A percentile compares a stretch with the other conserved stretches of the same genome.
Conservation (phyloP, 2,113 vertebrate genomes). For the Periophthalmus modestus region DNA sequence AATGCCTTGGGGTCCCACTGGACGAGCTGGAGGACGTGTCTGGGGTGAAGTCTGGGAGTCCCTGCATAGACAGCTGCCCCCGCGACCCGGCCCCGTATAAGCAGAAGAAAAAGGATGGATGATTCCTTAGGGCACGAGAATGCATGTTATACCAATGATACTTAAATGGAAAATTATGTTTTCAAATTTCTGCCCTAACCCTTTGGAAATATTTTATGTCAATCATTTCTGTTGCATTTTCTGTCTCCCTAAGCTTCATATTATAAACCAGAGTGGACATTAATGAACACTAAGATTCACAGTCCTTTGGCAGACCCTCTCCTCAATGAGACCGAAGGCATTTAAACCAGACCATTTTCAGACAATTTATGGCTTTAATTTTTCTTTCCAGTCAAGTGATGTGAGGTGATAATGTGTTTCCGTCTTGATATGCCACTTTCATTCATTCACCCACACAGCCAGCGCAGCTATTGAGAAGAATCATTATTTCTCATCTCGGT, state of each 20-base stretch:
- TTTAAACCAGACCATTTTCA: background rate
- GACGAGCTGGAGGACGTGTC: too few relatives aligned
- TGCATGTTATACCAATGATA: background rate
- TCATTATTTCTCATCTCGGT: background rate
- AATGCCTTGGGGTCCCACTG: too few relatives aligned
- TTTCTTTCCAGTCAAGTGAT: background rate
- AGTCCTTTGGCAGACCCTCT: background rate
- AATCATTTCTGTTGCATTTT: background rate
- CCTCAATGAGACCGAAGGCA: background rate
- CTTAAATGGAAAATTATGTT: background rate
- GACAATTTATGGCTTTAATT: slow-evolving; percentile 3
- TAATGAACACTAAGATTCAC: background rate
- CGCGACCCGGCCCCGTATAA: too few relatives aligned
- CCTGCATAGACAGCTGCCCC: too few relatives aligned
- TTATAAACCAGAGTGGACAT: background rate
- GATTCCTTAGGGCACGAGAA: background rate
- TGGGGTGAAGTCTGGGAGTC: too few relatives aligned
- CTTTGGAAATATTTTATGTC: background rate
- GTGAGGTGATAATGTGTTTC: background rate
- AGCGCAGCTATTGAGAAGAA: background rate
- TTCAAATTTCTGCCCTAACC: background rate
- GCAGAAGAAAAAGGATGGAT: too few relatives aligned
- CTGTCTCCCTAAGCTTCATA: background rate
- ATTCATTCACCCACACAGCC: background rate
- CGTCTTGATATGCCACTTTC: background rate